Evolutionary conservation across 2,888 invertebrate genomes (phyloP), one percentile per base, ranked within the genome.

Genomic region (Spodoptera exigua): DNA sequence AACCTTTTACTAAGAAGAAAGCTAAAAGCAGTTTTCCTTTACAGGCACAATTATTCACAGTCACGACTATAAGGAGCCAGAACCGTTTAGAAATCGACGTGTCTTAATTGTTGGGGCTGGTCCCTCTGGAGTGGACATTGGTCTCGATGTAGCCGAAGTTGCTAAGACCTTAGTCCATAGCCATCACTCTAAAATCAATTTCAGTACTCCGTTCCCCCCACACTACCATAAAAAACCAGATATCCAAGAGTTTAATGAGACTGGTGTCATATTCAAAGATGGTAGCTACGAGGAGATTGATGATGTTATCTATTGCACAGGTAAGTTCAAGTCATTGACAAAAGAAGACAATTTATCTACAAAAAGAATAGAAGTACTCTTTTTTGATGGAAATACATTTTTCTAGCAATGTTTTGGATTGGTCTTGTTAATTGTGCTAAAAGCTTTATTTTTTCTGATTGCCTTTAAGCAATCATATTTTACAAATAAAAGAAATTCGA

Each of bases 101-200:
- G 96, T 97, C 0, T 87, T 96, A 1, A 85, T 97, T 11, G 89
- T 97, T 1, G 97, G 97, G 0, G 96, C 96, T 0, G 96, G 96
- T 0, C 95, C 96, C 0, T 97, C 97, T 0, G 97, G 97, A 1
- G 92, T 96, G 82, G 97, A 97, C 78, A 96, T 97, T 36, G 93
- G 95, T 0, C 81, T 96, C 0, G 96, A 97, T 72, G 85, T 97
- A 0, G 89, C 95, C 0, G 77, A 81, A 0, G 68, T 88, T n/a
- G 93, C 94, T 18, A 80, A 82, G 35, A 84, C 83, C 10, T 87
- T 96, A 27, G 80, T 95, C 36, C 89, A 95, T 55, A 95, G 95
- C 51, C 95, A 95, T 60, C 95, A 95, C 74, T 89, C 89, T 0
- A 85, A 73, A 16, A 81, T 89, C 1, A 85, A 86, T 71, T 89